Evolutionary conservation across 2,113 vertebrate species (phyloP).

Genomic region (Gallinago undulata): DNA sequence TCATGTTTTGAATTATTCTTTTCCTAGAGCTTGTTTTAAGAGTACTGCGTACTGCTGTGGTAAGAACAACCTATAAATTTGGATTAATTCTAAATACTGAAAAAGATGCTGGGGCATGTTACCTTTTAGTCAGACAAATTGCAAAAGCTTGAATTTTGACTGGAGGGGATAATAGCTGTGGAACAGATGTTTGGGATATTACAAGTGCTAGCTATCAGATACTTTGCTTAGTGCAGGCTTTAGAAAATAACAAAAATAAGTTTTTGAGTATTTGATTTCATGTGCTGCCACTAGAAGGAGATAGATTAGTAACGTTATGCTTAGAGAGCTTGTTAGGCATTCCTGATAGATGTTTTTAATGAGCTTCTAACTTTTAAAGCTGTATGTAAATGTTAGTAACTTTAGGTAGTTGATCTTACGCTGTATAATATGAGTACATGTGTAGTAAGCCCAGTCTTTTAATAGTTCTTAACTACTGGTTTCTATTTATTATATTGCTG

Average conservation of each 20-base stretch:
- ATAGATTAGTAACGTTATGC: neutral
- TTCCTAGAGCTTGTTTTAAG: neutral
- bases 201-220: neutral
- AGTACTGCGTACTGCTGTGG: neutral
- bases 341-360: neutral
- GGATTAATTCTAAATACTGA: neutral
- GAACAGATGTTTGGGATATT: neutral
- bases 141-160: neutral
- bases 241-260: neutral
- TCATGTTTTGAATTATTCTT: neutral
- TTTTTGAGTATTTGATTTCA: neutral
- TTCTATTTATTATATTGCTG: neutral
- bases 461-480: neutral
- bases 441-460: neutral
- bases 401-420: neutral
- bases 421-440: neutral
- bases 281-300: constrained; percentile 48
- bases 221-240: neutral
- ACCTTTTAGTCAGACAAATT: neutral
- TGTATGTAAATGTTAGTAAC: neutral
- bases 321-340: neutral
- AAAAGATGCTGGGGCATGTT: neutral
- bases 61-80: neutral
- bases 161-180: neutral
- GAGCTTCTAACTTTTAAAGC: neutral